These are phyloP conservation scores for Oscheius myriophilus DNA, from an alignment of 2,888 invertebrate genomes.

Conservation along the genomic window DNA sequence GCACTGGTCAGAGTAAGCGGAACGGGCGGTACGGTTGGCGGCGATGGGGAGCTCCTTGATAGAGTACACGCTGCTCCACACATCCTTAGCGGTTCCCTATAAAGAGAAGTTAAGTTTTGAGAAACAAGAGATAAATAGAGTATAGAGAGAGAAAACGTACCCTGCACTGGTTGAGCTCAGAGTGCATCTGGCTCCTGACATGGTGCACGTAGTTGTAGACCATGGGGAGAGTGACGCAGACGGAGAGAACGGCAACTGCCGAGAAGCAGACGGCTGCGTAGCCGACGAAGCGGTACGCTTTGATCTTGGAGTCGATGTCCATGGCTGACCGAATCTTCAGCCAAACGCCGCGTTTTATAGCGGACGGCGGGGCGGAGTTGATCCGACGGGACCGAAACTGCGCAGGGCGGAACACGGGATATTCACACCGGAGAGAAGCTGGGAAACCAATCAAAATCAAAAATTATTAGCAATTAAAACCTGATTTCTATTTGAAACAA, in stretches of 20 bases:
- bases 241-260: constrained; percentile 60
- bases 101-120: not conserved
- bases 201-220: constrained; percentile 64
- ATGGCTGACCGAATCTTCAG: constrained; percentile 31
- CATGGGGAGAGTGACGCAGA: constrained; percentile 62
- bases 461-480: no score
- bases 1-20: constrained; percentile 57
- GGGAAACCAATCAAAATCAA: no score
- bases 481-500: no score
- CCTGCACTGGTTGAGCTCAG: constrained; percentile 57
- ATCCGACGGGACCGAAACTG: constrained; percentile 32
- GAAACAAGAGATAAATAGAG: not conserved
- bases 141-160: constrained; percentile 18
- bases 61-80: constrained; percentile 57
- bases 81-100: constrained; percentile 58
- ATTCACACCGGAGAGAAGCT: no score
- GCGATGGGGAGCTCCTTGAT: constrained; percentile 53
- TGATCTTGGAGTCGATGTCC: constrained; percentile 63
- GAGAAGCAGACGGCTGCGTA: constrained; percentile 62
- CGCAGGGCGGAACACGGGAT: constrained; percentile 11
- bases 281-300: constrained; percentile 62
- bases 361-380: constrained; percentile 26
- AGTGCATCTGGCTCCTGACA: constrained; percentile 59
- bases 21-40: constrained; percentile 56
- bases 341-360: constrained; percentile 5